Conservation (phyloP, 2,113 vertebrate species). For the Heterocephalus glaber region DNA sequence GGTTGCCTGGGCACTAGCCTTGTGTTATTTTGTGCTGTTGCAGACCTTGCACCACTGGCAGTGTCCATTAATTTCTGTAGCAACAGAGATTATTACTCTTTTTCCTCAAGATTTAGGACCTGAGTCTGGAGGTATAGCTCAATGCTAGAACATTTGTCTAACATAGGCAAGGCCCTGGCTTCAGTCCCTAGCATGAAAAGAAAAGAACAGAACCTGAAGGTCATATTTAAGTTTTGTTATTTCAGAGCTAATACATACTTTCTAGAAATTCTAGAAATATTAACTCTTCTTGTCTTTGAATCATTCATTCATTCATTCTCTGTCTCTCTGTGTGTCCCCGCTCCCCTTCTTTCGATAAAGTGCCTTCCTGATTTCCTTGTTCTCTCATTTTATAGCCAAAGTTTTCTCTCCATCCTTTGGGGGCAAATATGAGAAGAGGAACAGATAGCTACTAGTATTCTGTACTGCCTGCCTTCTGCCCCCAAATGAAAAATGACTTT, state of each 20-base stretch:
- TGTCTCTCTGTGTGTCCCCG: rapidly evolving
- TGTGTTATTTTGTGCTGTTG: conserved; percentile 2
- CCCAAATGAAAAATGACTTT: conserved; percentile 59
- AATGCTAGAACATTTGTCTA: background rate
- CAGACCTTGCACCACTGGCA: background rate
- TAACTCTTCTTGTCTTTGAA: background rate
- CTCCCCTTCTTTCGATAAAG: background rate
- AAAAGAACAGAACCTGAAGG: background rate
- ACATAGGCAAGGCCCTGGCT: background rate
- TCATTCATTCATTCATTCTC: background rate
- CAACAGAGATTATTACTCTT: conserved; percentile 22
- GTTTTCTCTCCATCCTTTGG: background rate
- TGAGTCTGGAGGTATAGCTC: background rate
- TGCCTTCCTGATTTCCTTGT: conserved; percentile 31
- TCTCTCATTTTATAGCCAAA: conserved; percentile 18
- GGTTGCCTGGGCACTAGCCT: background rate
- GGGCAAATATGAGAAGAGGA: conserved; percentile 28
- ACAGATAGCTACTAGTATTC: background rate
- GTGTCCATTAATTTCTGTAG: background rate
- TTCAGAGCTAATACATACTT: background rate
- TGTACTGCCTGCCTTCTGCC: conserved; percentile 40
- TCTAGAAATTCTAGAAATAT: background rate
- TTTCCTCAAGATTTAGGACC: conserved; percentile 44
- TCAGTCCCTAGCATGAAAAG: background rate
- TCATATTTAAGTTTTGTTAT: conserved; percentile 15